phyloP scores from a whole-genome alignment of 2,888 invertebrate genomes.

The Bruchidius siliquastri region DNA sequence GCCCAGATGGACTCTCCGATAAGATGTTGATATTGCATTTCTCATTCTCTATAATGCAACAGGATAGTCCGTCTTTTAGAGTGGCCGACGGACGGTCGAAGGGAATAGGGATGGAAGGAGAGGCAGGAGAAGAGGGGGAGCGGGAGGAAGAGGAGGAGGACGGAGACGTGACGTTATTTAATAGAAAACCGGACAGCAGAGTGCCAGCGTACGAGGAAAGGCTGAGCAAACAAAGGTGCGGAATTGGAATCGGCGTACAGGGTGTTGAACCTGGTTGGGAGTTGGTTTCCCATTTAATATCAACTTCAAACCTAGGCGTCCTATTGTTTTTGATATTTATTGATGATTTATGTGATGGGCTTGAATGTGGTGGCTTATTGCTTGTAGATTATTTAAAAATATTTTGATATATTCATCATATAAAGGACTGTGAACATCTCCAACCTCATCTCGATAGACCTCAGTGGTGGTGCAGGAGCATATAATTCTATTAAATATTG shows the following conservation, averaged over 20 bases:
- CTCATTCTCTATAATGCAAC: slow-evolving; percentile 51
- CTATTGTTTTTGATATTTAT: too few species aligned
- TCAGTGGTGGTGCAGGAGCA: too few species aligned
- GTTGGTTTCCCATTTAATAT: too few species aligned
- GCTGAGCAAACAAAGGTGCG: neutral
- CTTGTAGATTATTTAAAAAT: too few species aligned
- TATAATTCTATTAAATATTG: too few species aligned
- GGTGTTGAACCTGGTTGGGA: neutral
- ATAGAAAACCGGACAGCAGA: neutral
- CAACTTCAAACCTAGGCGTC: too few species aligned
- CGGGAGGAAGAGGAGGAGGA: neutral
- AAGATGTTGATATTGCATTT: slow-evolving; percentile 49
- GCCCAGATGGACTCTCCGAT: slow-evolving; percentile 40
- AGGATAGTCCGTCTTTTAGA: slow-evolving; percentile 36
- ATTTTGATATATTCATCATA: too few species aligned
- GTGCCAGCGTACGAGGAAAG: neutral
- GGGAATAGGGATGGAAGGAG: slow-evolving; percentile 2
- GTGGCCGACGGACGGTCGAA: slow-evolving; percentile 37
- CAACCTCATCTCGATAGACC: too few species aligned
- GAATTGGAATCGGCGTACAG: neutral
- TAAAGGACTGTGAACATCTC: too few species aligned
- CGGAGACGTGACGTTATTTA: neutral
- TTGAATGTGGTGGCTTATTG: too few species aligned
- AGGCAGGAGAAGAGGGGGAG: neutral
- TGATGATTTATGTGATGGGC: too few species aligned